Evolutionary conservation across 2,113 vertebrate species (phyloP), one percentile per base, ranked within the genome.

Genomic region (Sylvietta virens): DNA sequence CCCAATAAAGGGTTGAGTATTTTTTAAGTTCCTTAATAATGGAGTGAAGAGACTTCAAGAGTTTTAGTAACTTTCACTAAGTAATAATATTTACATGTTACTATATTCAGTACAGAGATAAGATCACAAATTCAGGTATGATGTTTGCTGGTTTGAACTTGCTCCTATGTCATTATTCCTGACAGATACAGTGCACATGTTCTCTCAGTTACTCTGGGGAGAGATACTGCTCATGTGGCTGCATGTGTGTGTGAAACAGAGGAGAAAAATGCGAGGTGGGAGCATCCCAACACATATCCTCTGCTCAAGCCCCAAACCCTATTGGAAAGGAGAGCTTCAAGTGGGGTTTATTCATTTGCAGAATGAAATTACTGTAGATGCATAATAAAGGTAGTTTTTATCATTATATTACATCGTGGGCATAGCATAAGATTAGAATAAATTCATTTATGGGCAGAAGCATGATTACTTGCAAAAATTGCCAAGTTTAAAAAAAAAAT

Each of bases 1-100:
- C 11, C 3, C 1, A 23, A 33, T 31, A 24, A 50, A 69, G 6
- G 3, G 1, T 7, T 31, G 27, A 37, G 3, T 2, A 44, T 42
- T 69, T 56, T 53, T 24, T 3, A 73, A 58, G 31, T 31, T 69
- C 48, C 40, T 69, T 86, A 72, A 77, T 84, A 86, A 15, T 19
- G n/a, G 20, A 86, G 6, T 16, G 6, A 87, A 93, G 13, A 82
- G 76, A 72, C 11, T 44, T 4, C 7, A 58, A 81, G 27, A 10
- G 1, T 51, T 69, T 86, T 67, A 33, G 2, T n/a, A 61, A 3
- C 15, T 84, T 78, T 81, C 33, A 42, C 44, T 90, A 51, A 26
- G 15, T 60, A 93, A 53, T 22, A 50, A 45, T 72, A 82, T n/a
- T 60, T 74, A 37, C 5, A 3, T 22, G 4, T 62, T 50, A 6